Evolutionary conservation across 2,888 invertebrate species (phyloP).

Genomic region (Dorcus parallelipipedus): DNA sequence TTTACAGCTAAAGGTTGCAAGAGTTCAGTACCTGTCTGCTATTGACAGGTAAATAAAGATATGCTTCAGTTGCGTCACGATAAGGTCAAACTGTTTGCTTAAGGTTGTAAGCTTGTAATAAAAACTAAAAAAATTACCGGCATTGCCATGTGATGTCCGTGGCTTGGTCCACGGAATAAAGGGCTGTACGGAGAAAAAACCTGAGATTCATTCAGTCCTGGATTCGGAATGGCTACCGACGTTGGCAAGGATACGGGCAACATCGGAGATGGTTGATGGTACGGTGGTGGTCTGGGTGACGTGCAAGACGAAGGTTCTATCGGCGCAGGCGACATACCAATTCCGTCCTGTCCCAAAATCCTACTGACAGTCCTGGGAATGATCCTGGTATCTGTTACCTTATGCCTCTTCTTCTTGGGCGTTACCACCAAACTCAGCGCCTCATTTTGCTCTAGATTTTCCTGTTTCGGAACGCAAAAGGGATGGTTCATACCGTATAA

Average conservation of each 20-base stretch:
- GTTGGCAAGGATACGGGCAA: constrained; percentile 88
- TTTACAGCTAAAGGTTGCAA: too few species aligned
- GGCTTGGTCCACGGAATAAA: constrained; percentile 67
- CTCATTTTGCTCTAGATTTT: constrained; percentile 84
- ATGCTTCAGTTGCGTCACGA: not conserved
- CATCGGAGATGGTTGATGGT: constrained; percentile 78
- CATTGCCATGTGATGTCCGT: constrained; percentile 51
- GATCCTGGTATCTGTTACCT: constrained; percentile 92
- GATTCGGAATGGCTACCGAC: constrained; percentile 94
- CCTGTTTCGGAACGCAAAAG: constrained; percentile 59
- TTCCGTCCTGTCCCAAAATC: constrained; percentile 76
- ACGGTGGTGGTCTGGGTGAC: constrained; percentile 58
- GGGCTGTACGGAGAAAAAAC: constrained; percentile 90
- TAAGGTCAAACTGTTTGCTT: not conserved
- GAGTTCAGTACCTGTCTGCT: too few species aligned
- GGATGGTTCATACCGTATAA: constrained; percentile 59
- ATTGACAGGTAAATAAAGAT: too few species aligned
- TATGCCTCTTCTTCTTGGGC: constrained; percentile 94
- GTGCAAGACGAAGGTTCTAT: constrained; percentile 63
- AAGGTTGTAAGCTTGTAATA: not conserved
- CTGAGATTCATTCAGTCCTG: constrained; percentile 90
- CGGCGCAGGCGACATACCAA: constrained; percentile 62
- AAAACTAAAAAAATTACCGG: constrained; percentile 37
- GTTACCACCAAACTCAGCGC: constrained; percentile 92
- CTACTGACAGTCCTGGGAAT: constrained; percentile 88